Base-by-base conservation (phyloP, 2,113 vertebrate species). In the Psilopsiagon aurifrons region DNA sequence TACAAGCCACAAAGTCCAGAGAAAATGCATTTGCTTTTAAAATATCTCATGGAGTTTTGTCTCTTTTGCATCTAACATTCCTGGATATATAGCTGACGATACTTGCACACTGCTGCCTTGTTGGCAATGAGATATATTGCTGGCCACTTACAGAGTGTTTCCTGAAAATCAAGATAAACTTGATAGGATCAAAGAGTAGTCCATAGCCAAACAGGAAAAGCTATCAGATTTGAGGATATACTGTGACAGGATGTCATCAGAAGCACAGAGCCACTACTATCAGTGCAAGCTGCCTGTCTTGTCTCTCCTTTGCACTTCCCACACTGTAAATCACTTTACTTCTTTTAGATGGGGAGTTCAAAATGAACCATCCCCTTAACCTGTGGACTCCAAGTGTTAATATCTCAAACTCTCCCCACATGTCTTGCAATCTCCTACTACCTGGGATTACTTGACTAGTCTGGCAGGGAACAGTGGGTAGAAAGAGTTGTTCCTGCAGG, bases 111-210 rank as follows among this genome's bases (percentile, higher is more conserved):
- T 62, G 60, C 55, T 55, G 55, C 19, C 85, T 95, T 63, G 92
- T 87, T 66, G 71, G 93, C 83, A 79, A 96, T 69, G 79, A 96
- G 86, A 95, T 80, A 84, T 64, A 96, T 64, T 18, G 67, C 91
- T 24, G 96, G 93, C 94, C 96, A 97, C 70, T 78, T 94, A 75
- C 66, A 95, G 79, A 90, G 44, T 95, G 94, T 92, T 97, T 94
- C 19, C 78, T 77, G 66, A 97, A 94, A 95, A 97, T 88, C 67
- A 93, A 95, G 83, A 97, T 73, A 57, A 97, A 96, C n/a, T 98
- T 97, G 90, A 95, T 28, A 51, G 97, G 74, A 85, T 97, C 97
- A 88, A 97, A 94, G 64, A 95, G 87, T 17, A 87, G 79, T 12
- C 95, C 95, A 75, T 95, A 93, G 87, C 96, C 95, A 93, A 93